Evolutionary conservation across 2,797 vertebrate genomes (phyloP).

Genomic region (Arnoldichthys spilopterus): DNA sequence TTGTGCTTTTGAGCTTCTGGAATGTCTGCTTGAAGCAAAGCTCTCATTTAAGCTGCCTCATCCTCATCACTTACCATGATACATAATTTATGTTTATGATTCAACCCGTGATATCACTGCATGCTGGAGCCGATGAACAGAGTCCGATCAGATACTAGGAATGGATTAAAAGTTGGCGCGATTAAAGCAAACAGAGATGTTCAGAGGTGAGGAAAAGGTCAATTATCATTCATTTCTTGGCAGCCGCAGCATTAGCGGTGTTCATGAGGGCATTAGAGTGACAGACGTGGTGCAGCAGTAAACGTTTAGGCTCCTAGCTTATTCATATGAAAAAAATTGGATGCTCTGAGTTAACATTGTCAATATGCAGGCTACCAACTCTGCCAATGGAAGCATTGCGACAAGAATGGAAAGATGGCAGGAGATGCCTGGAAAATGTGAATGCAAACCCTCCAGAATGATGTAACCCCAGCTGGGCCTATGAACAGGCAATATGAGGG

Average conservation of each 20-base stretch:
- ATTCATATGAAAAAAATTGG: background rate
- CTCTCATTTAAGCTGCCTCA: conserved; percentile 45
- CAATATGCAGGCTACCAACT: background rate
- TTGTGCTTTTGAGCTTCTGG: conserved; percentile 59
- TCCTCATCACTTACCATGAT: conserved; percentile 60
- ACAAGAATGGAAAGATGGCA: background rate
- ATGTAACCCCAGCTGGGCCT: background rate
- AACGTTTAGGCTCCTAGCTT: background rate
- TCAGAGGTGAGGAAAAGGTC: background rate
- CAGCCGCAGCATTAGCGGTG: background rate
- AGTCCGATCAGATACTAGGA: conserved; percentile 33
- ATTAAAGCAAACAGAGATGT: background rate
- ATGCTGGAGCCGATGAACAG: conserved; percentile 29
- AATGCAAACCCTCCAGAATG: background rate
- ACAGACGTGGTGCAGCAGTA: background rate
- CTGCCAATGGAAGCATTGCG: background rate
- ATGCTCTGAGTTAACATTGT: background rate
- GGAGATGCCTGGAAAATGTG: background rate
- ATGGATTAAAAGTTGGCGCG: conserved; percentile 23
- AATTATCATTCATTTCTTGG: background rate
- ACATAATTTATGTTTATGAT: conserved; percentile 62
- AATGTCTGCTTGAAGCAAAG: conserved; percentile 58
- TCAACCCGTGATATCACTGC: conserved; percentile 30
- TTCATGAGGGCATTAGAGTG: background rate
- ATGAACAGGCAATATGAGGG: conserved; percentile 5